These are phyloP conservation scores for Mesoligia furuncula DNA, from an alignment of 2,888 invertebrate genomes.

Conservation along the genomic window DNA sequence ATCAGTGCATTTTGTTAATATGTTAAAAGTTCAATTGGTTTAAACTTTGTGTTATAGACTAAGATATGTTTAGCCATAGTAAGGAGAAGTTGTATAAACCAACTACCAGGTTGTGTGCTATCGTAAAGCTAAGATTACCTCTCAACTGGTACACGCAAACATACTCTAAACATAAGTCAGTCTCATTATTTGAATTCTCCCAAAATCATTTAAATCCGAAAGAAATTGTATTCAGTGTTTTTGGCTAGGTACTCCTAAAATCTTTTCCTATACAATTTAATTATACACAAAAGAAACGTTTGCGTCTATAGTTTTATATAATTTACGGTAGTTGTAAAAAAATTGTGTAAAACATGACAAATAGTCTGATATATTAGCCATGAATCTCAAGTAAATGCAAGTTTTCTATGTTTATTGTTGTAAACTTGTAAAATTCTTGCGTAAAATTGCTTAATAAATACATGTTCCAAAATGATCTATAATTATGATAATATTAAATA, in stretches of 20 bases:
- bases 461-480: conserved; percentile 51
- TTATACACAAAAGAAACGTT: conserved; percentile 44
- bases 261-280: conserved; percentile 22
- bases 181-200: conserved; percentile 7
- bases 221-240: conserved; percentile 2
- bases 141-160: conserved; percentile 50
- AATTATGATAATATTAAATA: conserved; percentile 35
- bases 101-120: conserved; percentile 88
- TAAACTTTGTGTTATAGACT: conserved; percentile 77
- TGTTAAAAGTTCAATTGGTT: conserved; percentile 63
- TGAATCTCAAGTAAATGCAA: conserved; percentile 69
- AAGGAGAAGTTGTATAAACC: conserved; percentile 80
- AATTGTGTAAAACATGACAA: conserved; percentile 67
- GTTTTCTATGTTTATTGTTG: conserved; percentile 55
- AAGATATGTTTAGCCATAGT: conserved; percentile 81
- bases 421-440: conserved; percentile 51
- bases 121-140: conserved; percentile 65
- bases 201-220: neutral
- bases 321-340: conserved; percentile 53
- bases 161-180: conserved; percentile 21
- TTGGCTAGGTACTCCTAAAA: conserved; percentile 24
- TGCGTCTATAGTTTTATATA: conserved; percentile 49
- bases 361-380: conserved; percentile 63
- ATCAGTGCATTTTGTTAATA: conserved; percentile 55
- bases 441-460: conserved; percentile 47